Evolutionary conservation across 2,888 invertebrate genomes (phyloP).

Genomic region (Cheilosia impressa): DNA sequence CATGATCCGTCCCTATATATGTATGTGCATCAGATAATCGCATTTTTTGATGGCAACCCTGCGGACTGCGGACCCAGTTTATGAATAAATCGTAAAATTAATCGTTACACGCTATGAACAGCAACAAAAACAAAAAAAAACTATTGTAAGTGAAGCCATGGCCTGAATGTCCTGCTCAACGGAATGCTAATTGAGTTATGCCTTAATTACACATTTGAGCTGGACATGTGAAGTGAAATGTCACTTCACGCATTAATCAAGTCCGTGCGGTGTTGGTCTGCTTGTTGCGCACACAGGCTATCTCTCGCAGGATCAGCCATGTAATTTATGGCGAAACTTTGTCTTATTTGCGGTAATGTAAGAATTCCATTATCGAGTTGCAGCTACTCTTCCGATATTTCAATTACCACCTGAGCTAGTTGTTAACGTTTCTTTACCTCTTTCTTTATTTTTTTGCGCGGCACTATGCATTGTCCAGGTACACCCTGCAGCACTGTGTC

Average conservation of each 20-base stretch:
- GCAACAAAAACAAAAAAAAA: background rate
- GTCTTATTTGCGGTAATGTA: constrained; percentile 33
- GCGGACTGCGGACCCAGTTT: constrained; percentile 10
- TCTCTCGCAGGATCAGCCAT: background rate
- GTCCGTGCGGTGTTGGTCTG: background rate
- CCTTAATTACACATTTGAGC: constrained; percentile 35
- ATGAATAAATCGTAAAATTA: constrained; percentile 54
- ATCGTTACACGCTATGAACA: constrained; percentile 21
- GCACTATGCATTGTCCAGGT: constrained; percentile 10
- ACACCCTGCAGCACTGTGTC: constrained; percentile 19
- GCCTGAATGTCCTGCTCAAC: constrained; percentile 41
- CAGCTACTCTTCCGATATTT: constrained; percentile 42
- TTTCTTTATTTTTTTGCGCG: background rate
- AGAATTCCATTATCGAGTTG: constrained; percentile 34
- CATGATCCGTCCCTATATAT: constrained; percentile 9
- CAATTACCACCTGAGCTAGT: constrained; percentile 53
- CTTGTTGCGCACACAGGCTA: background rate
- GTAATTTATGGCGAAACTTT: constrained; percentile 27
- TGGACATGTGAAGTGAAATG: constrained; percentile 27
- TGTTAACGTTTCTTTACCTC: constrained; percentile 25
- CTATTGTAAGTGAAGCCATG: constrained; percentile 3
- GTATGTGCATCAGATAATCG: constrained; percentile 21
- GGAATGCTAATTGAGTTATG: constrained; percentile 62
- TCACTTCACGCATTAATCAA: constrained; percentile 52
- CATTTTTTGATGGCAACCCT: constrained; percentile 33